Conservation (phyloP, 2,888 invertebrate species). For the Torymus tubicola region DNA sequence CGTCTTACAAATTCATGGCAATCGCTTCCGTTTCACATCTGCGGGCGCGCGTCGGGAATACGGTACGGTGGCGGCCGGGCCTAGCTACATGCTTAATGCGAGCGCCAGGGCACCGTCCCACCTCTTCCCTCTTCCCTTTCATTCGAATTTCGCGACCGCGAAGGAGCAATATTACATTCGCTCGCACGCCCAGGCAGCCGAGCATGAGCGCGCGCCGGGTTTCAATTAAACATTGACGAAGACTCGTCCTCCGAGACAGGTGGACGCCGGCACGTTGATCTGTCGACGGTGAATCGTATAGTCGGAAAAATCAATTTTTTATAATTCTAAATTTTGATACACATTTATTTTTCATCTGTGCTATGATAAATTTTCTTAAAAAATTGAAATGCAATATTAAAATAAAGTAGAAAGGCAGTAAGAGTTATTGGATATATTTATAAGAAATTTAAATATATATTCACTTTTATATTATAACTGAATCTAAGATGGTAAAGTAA, state of each 20-base stretch:
- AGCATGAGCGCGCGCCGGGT: not conserved
- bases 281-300: no score
- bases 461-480: no score
- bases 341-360: no score
- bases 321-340: no score
- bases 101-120: not conserved
- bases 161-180: conserved; percentile 44
- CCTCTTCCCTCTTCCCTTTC: not conserved
- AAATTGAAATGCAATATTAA: no score
- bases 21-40: conserved; percentile 55
- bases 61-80: conserved; percentile 33
- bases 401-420: no score
- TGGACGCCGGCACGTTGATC: no score
- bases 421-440: no score
- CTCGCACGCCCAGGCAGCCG: not conserved
- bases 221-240: conserved; percentile 33
- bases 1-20: conserved; percentile 55
- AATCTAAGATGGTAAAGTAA: no score
- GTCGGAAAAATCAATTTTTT: no score
- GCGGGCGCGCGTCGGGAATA: conserved; percentile 48
- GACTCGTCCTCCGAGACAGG: not conserved
- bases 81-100: conserved; percentile 45
- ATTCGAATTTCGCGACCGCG: conserved; percentile 39
- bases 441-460: no score
- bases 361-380: no score